Evolutionary conservation across 2,888 invertebrate species (phyloP), one percentile per base, ranked within the genome.

Genomic region (Eutolmus rufibarbis): DNA sequence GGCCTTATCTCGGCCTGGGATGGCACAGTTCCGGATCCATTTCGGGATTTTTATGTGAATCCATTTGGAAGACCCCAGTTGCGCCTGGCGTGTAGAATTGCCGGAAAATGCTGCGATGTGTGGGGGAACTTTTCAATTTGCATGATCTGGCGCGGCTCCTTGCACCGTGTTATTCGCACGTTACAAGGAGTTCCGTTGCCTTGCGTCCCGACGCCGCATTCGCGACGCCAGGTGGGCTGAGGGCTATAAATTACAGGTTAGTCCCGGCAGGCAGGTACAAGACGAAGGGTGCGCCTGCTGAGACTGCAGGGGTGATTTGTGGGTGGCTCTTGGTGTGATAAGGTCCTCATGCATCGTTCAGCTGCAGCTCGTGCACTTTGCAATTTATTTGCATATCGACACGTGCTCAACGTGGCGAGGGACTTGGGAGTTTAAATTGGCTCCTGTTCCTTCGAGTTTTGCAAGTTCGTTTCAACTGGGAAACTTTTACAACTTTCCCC

Each of bases 331-430:
- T 40, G 82, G 12, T n/a, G 34, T 16, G 37, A 57, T 31, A 40
- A 57, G 66, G 37, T 34, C 40, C 51, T 37, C 66, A 28, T 37
- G 16, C 34, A n/a, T 28, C 16, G 66, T 82, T 28, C 56, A 57
- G 16, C n/a, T 82, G 57, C 28, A 28, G 43, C 81, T 51, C 28
- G 3, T 81, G 56, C 56, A 56, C 81, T 56, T 79, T 81, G 56
- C 28, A 56, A 78, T 56, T 81, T 81, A 81, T 81, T 81, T 81
- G 81, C 56, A 81, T 51, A 81, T 51, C 81, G 81, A 81, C 81
- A 81, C 56, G 56, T 81, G 81, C 23, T 81, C 78, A 43, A 3
- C 23, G 23, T n/a, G 28, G 19, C 79, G n/a, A 8, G n/a, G 51
- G 51, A n/a, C 16, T n/a, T 57, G 5, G 5, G 16, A 37, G n/a